Percentiles rank a stretch among this genome's conserved stretches.
phyloP scores from a whole-genome alignment of 2,888 invertebrate genomes.

The Melanotus villosus region DNA sequence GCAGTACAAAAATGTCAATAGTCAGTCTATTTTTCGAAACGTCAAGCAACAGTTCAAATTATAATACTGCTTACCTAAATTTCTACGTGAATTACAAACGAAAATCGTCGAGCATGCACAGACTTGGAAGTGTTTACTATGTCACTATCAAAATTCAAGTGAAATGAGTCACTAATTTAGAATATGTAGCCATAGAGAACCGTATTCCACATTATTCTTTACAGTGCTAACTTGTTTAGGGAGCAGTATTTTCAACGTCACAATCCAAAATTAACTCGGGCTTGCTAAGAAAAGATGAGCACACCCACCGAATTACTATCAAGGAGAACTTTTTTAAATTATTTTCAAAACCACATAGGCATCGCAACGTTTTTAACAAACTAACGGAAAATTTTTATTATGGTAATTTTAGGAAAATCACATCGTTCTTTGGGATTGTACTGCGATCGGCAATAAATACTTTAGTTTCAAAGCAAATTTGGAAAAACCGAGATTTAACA shows the following conservation, averaged over 20 bases:
- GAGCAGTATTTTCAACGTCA: conserved; percentile 43
- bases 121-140: conserved; percentile 39
- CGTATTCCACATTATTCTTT: conserved; percentile 40
- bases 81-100: too few species aligned
- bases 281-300: conserved; percentile 34
- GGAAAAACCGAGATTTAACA: too few species aligned
- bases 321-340: not conserved
- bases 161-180: conserved; percentile 58
- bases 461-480: too few species aligned
- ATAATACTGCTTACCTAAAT: not conserved
- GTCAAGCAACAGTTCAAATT: not conserved
- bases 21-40: not conserved
- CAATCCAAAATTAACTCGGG: conserved; percentile 42
- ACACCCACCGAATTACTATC: conserved; percentile 27
- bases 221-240: conserved; percentile 42
- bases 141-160: conserved; percentile 56
- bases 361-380: too few species aligned
- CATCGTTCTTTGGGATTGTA: too few species aligned
- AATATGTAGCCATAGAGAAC: conserved; percentile 55
- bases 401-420: too few species aligned
- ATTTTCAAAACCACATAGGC: too few species aligned
- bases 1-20: conserved; percentile 37
- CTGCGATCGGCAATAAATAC: too few species aligned
- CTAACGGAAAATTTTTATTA: not conserved
- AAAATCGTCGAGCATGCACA: not conserved